Evolutionary conservation across 2,113 vertebrate genomes (phyloP).

Genomic region (Myiopsitta monachus): DNA sequence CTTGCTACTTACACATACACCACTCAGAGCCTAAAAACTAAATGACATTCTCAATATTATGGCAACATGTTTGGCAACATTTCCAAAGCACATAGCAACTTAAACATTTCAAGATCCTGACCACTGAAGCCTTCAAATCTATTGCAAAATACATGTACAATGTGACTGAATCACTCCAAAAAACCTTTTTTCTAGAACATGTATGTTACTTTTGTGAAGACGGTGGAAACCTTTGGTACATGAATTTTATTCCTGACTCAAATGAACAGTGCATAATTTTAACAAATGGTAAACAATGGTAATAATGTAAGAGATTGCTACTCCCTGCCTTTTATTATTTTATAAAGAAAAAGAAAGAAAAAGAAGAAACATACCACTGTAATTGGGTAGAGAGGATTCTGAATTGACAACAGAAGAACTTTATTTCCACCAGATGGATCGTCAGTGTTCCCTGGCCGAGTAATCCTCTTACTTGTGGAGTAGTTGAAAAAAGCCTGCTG

Average conservation of each 20-base stretch:
- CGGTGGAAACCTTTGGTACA: not conserved
- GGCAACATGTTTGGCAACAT: not conserved
- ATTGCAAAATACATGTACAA: not conserved
- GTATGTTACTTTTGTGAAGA: not conserved
- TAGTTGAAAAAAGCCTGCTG: conserved; percentile 95
- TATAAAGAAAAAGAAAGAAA: not conserved
- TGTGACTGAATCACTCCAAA: not conserved
- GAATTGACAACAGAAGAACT: conserved; percentile 90
- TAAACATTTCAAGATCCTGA: conserved; percentile 10
- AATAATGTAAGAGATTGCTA: not conserved
- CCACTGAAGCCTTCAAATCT: not conserved
- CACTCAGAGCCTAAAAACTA: not conserved
- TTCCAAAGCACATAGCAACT: not conserved
- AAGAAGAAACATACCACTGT: conserved; percentile 82
- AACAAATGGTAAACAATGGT: not conserved
- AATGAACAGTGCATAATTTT: not conserved
- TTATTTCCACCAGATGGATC: conserved; percentile 91
- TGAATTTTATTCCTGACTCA: not conserved
- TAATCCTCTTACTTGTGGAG: conserved; percentile 94
- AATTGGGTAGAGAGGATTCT: conserved; percentile 95
- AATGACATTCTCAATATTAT: not conserved
- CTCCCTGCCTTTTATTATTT: not conserved
- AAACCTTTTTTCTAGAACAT: not conserved
- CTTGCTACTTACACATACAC: not conserved
- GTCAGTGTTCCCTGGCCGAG: conserved; percentile 87